phyloP scores from a whole-genome alignment of 2,797 vertebrate species.

The Ctenopoma kingsleyae region DNA sequence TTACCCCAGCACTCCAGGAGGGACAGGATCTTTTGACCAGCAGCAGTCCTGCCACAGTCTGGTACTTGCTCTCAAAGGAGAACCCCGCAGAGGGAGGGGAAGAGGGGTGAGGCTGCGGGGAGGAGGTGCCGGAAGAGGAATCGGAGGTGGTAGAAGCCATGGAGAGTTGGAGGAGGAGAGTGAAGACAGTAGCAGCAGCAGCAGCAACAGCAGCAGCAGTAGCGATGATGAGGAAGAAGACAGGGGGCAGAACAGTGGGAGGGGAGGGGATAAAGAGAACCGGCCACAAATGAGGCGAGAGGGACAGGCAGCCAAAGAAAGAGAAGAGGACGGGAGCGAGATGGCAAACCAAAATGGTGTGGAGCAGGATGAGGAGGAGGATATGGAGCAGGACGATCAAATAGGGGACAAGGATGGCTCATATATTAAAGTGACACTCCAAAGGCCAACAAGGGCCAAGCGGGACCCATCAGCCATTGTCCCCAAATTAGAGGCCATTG shows the following conservation, averaged over 20 bases:
- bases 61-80: constrained; percentile 55
- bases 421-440: constrained; percentile 93
- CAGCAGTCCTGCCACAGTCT: constrained; percentile 50
- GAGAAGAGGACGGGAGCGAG: constrained; percentile 70
- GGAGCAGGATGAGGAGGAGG: constrained; percentile 78
- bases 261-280: constrained; percentile 81
- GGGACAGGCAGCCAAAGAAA: constrained; percentile 71
- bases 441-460: constrained; percentile 87
- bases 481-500: constrained; percentile 95
- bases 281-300: constrained; percentile 69
- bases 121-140: constrained; percentile 74
- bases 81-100: constrained; percentile 68
- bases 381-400: constrained; percentile 88
- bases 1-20: constrained; percentile 39
- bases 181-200: constrained; percentile 72
- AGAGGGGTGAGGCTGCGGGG: constrained; percentile 82
- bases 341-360: constrained; percentile 67
- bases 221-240: constrained; percentile 63
- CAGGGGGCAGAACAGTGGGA: constrained; percentile 47
- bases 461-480: constrained; percentile 91
- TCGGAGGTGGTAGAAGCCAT: constrained; percentile 52
- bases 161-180: constrained; percentile 68
- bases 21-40: constrained; percentile 44
- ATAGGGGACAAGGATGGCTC: constrained; percentile 81
- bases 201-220: constrained; percentile 57